phyloP scores from a whole-genome alignment of 92 coral and sea anemone species.

The Isaurus tuberculatus region DNA sequence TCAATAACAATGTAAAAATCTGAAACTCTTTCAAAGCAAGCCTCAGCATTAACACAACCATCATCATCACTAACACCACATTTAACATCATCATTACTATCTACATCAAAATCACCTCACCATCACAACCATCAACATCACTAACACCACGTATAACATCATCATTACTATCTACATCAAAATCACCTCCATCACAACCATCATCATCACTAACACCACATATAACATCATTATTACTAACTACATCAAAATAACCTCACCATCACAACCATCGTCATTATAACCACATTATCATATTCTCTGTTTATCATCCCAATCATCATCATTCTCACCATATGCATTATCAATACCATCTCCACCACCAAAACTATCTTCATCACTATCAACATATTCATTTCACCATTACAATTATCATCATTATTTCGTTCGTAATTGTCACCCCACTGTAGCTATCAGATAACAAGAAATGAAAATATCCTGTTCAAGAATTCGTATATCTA shows the following conservation, averaged over 20 bases:
- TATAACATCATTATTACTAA: background rate
- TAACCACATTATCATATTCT: too few species aligned
- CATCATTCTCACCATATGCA: background rate
- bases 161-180: background rate
- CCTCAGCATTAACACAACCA: background rate
- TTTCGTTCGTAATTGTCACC: background rate
- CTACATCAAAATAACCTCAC: background rate
- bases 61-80: background rate
- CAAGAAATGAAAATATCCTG: background rate
- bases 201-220: background rate
- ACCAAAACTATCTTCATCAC: background rate
- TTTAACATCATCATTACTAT: background rate
- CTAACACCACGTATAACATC: background rate
- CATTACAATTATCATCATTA: background rate
- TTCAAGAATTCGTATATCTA: too few species aligned
- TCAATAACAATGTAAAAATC: background rate
- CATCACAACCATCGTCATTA: background rate
- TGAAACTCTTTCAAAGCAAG: too few species aligned
- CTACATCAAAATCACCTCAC: background rate
- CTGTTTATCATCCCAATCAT: background rate
- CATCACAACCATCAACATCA: background rate
- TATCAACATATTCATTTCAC: background rate
- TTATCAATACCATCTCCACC: background rate
- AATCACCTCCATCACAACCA: background rate
- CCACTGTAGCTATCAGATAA: background rate